phyloP scores from a whole-genome alignment of 2,113 vertebrate genomes.

The Strigops habroptila region DNA sequence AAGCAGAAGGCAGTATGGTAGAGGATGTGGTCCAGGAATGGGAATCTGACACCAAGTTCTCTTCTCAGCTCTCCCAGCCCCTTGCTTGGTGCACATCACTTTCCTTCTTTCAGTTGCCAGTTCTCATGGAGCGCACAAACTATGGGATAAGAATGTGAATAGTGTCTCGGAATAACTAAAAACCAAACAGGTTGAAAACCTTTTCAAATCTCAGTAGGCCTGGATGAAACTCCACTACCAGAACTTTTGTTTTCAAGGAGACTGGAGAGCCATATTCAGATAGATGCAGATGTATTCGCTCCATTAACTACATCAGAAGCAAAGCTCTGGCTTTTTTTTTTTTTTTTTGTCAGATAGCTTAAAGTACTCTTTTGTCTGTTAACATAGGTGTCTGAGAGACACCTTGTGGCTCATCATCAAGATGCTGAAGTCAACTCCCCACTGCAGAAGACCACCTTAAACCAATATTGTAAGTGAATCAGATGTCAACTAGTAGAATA shows the following conservation, averaged over 20 bases:
- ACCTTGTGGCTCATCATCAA: background rate
- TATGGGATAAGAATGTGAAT: background rate
- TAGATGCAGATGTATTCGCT: background rate
- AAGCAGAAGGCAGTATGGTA: background rate
- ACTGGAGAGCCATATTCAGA: accelerated
- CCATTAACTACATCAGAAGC: background rate
- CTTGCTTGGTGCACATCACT: background rate
- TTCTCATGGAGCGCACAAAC: background rate
- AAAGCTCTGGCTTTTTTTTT: background rate
- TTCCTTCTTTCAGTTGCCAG: background rate
- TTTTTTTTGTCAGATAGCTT: background rate
- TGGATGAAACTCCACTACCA: background rate
- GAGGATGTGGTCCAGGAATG: background rate
- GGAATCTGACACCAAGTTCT: background rate
- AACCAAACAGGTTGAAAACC: background rate
- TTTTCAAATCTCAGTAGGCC: background rate
- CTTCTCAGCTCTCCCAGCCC: background rate
- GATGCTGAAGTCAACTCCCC: background rate
- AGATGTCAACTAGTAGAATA: background rate
- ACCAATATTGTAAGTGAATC: background rate
- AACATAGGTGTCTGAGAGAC: background rate
- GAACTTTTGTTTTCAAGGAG: background rate
- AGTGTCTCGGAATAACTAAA: background rate
- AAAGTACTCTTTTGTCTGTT: background rate
- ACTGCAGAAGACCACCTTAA: background rate